Conservation (phyloP, 2,888 invertebrate species). For the Tiphia femorata region DNA sequence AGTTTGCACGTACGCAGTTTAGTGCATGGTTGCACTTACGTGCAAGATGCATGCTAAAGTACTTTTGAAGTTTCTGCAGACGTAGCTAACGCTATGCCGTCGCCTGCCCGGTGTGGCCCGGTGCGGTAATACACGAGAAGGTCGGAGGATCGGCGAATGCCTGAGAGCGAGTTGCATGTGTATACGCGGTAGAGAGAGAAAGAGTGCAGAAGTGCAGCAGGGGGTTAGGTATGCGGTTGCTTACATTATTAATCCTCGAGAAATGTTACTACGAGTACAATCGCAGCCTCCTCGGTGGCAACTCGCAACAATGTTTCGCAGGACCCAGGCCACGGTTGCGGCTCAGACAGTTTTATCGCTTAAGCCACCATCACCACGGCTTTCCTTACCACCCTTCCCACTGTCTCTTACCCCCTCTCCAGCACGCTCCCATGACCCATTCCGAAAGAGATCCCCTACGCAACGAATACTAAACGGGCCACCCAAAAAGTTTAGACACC, state of each 20-base stretch:
- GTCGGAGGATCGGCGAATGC: not conserved
- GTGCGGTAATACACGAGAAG: not conserved
- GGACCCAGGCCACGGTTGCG: not conserved
- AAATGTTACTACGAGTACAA: conserved; percentile 7
- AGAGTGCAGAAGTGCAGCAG: not conserved
- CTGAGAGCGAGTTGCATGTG: not conserved
- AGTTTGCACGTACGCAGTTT: conserved; percentile 28
- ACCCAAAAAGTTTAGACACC: too few relatives aligned
- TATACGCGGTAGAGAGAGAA: not conserved
- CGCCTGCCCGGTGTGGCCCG: not conserved
- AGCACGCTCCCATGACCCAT: not conserved
- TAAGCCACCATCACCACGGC: too few relatives aligned
- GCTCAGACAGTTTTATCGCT: conserved; percentile 12
- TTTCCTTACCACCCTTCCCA: too few relatives aligned
- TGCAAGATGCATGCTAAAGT: conserved; percentile 38
- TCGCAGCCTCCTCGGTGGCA: not conserved
- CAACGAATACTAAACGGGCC: too few relatives aligned
- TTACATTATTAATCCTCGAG: conserved; percentile 37
- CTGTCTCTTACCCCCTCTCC: not conserved
- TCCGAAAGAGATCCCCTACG: conserved; percentile 15
- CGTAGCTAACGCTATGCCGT: conserved; percentile 11
- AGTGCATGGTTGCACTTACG: conserved; percentile 25
- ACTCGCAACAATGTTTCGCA: not conserved
- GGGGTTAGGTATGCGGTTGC: not conserved
- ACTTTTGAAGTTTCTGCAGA: conserved; percentile 32